Conservation (phyloP, 1,140 invertebrate species). For the Aphidius gifuensis region DNA sequence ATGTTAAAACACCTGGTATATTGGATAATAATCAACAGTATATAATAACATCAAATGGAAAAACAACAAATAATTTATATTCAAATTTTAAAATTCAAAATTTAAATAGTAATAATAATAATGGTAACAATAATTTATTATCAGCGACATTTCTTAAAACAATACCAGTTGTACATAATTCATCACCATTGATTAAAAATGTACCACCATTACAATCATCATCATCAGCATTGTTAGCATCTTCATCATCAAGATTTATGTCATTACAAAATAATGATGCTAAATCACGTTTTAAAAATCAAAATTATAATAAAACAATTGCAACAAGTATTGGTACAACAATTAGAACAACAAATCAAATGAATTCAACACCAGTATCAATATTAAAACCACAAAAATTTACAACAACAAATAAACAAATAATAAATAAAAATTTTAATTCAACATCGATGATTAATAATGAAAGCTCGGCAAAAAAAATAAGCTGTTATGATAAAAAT, state of each 20-base stretch:
- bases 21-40: no score
- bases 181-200: no score
- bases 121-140: conserved; percentile 9
- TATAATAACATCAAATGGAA: no score
- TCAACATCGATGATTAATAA: conserved; percentile 16
- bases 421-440: conserved; percentile 21
- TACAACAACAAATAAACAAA: conserved; percentile 27
- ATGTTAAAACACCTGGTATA: no score
- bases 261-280: conserved; percentile 30
- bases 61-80: no score
- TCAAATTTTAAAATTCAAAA: background rate
- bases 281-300: conserved; percentile 35
- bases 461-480: background rate
- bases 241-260: background rate
- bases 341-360: conserved; percentile 28
- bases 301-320: conserved; percentile 28
- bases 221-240: no score
- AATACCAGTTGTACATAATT: no score
- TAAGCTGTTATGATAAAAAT: no score
- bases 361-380: conserved; percentile 36
- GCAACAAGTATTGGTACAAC: conserved; percentile 28
- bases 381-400: conserved; percentile 44
- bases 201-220: no score
- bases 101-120: conserved; percentile 2
- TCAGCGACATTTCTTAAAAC: conserved; percentile 4